Conservation (phyloP, 2,797 vertebrate genomes). For the Sitta carolinensis region DNA sequence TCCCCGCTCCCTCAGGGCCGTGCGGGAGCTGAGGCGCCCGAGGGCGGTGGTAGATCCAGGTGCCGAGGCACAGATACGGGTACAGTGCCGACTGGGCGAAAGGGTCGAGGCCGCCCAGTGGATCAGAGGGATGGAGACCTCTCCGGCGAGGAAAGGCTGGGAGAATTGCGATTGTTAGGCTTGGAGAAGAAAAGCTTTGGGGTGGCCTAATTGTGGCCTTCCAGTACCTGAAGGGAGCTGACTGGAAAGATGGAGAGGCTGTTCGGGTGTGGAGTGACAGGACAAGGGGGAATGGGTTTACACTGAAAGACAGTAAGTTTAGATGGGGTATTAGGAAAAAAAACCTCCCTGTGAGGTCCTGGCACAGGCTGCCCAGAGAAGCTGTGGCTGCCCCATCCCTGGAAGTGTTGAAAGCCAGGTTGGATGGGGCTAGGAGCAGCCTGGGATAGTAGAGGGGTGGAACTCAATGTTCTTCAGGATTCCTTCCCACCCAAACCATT, state of each 20-base stretch:
- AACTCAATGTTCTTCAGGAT: neutral
- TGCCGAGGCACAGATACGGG: too few relatives aligned
- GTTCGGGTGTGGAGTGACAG: accelerated
- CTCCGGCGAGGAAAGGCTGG: neutral
- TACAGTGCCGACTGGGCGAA: neutral
- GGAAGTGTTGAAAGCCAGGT: too few relatives aligned
- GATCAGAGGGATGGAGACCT: neutral
- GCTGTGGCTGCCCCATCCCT: neutral
- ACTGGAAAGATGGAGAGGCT: too few relatives aligned
- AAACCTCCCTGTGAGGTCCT: neutral
- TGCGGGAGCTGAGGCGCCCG: neutral
- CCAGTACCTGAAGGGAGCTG: neutral
- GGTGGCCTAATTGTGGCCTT: neutral
- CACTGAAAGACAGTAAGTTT: neutral
- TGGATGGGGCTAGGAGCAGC: neutral
- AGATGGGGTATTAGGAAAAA: neutral
- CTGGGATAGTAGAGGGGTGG: neutral
- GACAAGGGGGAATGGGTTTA: accelerated
- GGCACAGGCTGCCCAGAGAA: neutral
- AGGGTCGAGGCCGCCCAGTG: neutral
- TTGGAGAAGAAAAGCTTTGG: neutral
- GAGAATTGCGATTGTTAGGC: neutral
- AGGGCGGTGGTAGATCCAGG: neutral
- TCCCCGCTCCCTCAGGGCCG: neutral
- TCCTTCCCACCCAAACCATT: too few relatives aligned